Evolutionary conservation across 2,113 vertebrate genomes (phyloP), one percentile per base, ranked within the genome.

Genomic region (Poeciliopsis prolifica): DNA sequence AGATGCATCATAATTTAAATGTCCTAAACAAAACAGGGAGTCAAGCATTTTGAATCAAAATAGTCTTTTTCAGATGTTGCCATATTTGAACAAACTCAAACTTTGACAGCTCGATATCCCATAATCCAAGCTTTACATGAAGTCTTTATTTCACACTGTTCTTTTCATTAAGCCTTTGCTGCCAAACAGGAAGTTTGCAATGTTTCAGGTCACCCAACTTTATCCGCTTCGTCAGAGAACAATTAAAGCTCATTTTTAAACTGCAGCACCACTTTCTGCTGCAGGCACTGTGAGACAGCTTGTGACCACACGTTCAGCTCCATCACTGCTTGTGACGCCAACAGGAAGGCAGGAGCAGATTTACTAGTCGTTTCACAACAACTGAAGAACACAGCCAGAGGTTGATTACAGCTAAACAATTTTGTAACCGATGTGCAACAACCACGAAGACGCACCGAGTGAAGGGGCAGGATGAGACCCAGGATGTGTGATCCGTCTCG

Each of bases 281-380:
- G 42, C 42, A 44, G 42, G 42, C 3, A 44, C 17, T 44, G 42
- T 0, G 13, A 44, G 42, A 14, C 14, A 4, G 42, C 14, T 48
- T 48, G 44, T 17, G 44, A 48, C 1, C 17, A 19, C 44, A 19
- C 51, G 2, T 3, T n/a, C 7, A n/a, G 22, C 51, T 58, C n/a
- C 0, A 24, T 58, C 51, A 3, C 7, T n/a, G 22, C 51, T n/a
- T 58, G 22, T n/a, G 51, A n/a, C 51, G n/a, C 17, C 44, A n/a
- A 58, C 24, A 24, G 51, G 22, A n/a, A 10, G 24, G 9, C n/a
- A 58, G 13, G 40, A 12, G 37, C 1, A 40, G 12, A 4, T 42
- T 48, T 48, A 19, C 37, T 14, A 28, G 19, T 22, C 12, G 19
- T 81, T 78, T n/a, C 74, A 65, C 26, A 83, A 74, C 40, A 28